phyloP scores from a whole-genome alignment of 1,140 invertebrate genomes.

The Trichogramma pretiosum region DNA sequence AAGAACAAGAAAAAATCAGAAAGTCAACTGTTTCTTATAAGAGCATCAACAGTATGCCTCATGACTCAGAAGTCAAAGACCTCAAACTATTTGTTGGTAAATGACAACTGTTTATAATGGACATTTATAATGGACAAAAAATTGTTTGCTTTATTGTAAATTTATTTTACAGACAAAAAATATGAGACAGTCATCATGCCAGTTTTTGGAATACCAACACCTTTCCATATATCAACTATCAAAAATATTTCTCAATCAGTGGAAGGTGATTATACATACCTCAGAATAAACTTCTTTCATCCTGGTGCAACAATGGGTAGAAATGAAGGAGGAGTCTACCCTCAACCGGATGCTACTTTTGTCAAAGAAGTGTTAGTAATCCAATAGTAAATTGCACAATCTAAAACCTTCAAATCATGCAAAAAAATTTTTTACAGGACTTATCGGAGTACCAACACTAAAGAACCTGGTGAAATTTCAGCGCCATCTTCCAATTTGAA shows the following conservation, averaged over 20 bases:
- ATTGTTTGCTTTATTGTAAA: slow-evolving; percentile 9
- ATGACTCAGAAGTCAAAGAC: slow-evolving; percentile 86
- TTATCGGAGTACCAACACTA: slow-evolving; percentile 95
- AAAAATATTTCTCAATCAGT: slow-evolving; percentile 98
- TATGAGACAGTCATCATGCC: slow-evolving; percentile 97
- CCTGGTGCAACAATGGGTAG: slow-evolving; percentile 92
- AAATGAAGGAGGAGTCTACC: slow-evolving; percentile 80
- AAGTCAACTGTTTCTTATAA: slow-evolving; percentile 96
- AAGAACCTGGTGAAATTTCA: slow-evolving; percentile 93
- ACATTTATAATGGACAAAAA: too few relatives aligned
- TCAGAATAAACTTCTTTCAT: slow-evolving; percentile 98
- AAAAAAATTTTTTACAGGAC: slow-evolving; percentile 56
- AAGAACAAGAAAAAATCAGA: slow-evolving; percentile 81
- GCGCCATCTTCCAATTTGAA: slow-evolving; percentile 93
- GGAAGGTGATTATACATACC: slow-evolving; percentile 98
- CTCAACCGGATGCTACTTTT: slow-evolving; percentile 91
- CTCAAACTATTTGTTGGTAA: slow-evolving; percentile 91
- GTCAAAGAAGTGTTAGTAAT: slow-evolving; percentile 91
- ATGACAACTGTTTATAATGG: too few relatives aligned
- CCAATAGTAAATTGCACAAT: background rate
- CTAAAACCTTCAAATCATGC: background rate
- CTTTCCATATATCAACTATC: slow-evolving; percentile 97
- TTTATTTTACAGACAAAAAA: slow-evolving; percentile 71
- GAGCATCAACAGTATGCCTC: slow-evolving; percentile 81
- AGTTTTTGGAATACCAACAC: slow-evolving; percentile 89